Evolutionary conservation across 2,888 invertebrate genomes (phyloP), one percentile per base, ranked within the genome.

Genomic region (Pemphredon lugubris): DNA sequence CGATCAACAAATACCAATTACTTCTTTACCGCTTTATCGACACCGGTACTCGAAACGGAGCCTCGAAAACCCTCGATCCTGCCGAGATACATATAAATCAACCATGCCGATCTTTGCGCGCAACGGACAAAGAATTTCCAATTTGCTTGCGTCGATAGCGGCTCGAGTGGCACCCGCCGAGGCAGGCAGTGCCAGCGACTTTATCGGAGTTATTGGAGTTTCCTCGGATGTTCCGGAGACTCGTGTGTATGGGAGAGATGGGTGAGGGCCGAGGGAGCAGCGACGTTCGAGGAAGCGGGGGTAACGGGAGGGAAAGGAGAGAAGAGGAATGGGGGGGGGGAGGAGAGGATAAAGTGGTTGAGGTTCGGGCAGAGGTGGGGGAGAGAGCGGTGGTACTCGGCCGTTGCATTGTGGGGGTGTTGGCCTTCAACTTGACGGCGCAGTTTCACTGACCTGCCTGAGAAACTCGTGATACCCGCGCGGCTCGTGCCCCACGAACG

Each of bases 371-470:
- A 61, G 63, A 48, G 54, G 73, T 64, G 72, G 69, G 53, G 60
- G 69, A 53, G 63, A 48, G 71, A 65, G 72, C 74, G 68, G 68
- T 69, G 73, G 71, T 72, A 61, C 84, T 83, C 83, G 84, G 83
- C 84, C 87, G 88, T 88, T 88, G 89, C 88, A 88, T 89, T 88
- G 89, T 88, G 88, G 89, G 89, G 89, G 89, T 89, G 89, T 89
- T 89, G 89, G 89, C 89, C 89, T 89, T 89, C 89, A 89, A 89
- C 89, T 89, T 89, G 89, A 88, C 89, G 89, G 88, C 87, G 89
- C 88, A 88, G 89, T 89, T 89, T 89, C 89, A 89, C 89, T 89
- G 89, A 89, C 89, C 89, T 89, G 89, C 89, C 89, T 89, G 89
- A 89, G 89, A 89, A 89, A 88, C 88, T 87, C 86, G 85, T 85